Evolutionary conservation across 2,888 invertebrate species (phyloP).

Genomic region (Dermolepida albohirtum): DNA sequence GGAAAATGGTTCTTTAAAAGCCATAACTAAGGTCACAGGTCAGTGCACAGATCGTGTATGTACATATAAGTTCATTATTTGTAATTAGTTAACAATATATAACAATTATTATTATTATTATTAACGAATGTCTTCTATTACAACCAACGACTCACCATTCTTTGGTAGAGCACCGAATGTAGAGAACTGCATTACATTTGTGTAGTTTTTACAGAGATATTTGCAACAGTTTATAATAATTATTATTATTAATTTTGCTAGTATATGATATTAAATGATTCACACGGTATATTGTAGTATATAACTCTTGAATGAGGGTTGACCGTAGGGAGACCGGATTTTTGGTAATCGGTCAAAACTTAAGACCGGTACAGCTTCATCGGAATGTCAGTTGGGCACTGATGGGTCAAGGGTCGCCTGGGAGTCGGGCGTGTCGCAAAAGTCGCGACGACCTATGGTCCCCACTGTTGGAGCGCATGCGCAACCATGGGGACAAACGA

Average conservation of each 20-base stretch:
- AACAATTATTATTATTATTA: slow-evolving; percentile 21
- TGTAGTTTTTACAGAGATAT: slow-evolving; percentile 2
- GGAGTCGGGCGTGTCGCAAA: slow-evolving; percentile 64
- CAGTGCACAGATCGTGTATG: slow-evolving; percentile 32
- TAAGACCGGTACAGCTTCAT: slow-evolving; percentile 39
- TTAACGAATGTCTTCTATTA: neutral
- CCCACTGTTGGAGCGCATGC: slow-evolving; percentile 61
- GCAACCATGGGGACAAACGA: slow-evolving; percentile 63
- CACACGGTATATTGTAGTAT: neutral
- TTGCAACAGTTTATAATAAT: slow-evolving; percentile 1
- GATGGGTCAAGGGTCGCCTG: slow-evolving; percentile 65
- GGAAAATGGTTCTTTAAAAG: slow-evolving; percentile 46
- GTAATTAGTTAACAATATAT: slow-evolving; percentile 45
- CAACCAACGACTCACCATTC: slow-evolving; percentile 51
- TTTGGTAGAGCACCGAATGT: slow-evolving; percentile 48
- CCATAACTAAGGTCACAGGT: slow-evolving; percentile 42
- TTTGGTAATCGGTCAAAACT: slow-evolving; percentile 24
- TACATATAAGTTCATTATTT: slow-evolving; percentile 38
- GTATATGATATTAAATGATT: slow-evolving; percentile 11
- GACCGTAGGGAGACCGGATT: slow-evolving; percentile 10
- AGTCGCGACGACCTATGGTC: slow-evolving; percentile 65
- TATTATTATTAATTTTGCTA: slow-evolving; percentile 2
- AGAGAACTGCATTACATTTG: slow-evolving; percentile 52
- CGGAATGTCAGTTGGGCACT: slow-evolving; percentile 59
- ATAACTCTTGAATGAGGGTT: neutral